A percentile compares a stretch with the other conserved stretches of the same genome.
Conservation (phyloP, 2,113 vertebrate genomes). For the Muntiacus muntjak region DNA sequence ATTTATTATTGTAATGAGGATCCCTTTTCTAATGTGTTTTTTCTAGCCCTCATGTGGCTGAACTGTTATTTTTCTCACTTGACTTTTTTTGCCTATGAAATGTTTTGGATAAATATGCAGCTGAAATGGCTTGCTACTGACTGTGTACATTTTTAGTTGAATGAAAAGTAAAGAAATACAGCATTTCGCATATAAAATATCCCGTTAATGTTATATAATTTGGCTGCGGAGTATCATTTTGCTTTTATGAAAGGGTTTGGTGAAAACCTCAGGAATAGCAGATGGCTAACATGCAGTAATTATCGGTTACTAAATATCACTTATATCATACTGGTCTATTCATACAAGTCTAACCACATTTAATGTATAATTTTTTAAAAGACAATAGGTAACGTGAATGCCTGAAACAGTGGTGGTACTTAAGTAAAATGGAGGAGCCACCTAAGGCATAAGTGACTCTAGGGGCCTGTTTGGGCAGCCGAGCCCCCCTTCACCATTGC, state of each 20-base stretch:
- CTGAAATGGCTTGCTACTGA: constrained; percentile 75
- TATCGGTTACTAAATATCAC: constrained; percentile 75
- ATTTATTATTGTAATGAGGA: constrained; percentile 76
- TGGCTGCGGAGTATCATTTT: constrained; percentile 74
- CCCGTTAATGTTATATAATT: constrained; percentile 77
- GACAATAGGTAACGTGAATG: constrained; percentile 22
- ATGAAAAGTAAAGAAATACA: constrained; percentile 75
- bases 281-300: constrained; percentile 74
- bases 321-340: constrained; percentile 70
- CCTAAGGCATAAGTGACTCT: not conserved
- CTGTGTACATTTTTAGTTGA: constrained; percentile 75
- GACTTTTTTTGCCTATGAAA: constrained; percentile 71
- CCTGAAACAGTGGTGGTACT: constrained; percentile 14
- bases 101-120: constrained; percentile 77
- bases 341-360: constrained; percentile 31
- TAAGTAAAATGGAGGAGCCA: not conserved
- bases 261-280: constrained; percentile 70
- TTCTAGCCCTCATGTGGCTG: constrained; percentile 69
- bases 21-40: constrained; percentile 71
- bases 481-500: not conserved
- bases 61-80: constrained; percentile 75
- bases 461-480: not conserved
- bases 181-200: constrained; percentile 76
- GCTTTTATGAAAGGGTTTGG: constrained; percentile 76
- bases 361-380: constrained; percentile 28